Conservation (phyloP, 2,797 vertebrate genomes). For the Helarctos malayanus region DNA sequence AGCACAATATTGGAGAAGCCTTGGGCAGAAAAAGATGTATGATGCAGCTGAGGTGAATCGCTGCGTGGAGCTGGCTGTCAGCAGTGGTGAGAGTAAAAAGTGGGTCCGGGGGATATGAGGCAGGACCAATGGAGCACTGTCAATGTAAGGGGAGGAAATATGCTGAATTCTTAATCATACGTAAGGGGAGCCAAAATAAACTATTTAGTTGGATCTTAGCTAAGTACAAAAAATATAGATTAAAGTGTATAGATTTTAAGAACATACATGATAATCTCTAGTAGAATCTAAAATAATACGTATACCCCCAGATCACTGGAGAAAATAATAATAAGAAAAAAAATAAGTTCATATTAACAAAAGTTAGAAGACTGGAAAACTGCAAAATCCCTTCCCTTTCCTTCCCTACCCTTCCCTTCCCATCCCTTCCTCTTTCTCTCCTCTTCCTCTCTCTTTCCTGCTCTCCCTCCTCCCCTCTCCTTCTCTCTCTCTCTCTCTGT, state of each 20-base stretch:
- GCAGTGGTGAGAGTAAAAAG: neutral
- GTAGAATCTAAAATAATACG: conserved; percentile 19
- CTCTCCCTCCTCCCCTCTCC: no score
- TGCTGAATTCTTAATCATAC: neutral
- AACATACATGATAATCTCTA: neutral
- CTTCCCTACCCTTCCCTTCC: no score
- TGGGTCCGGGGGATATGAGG: neutral
- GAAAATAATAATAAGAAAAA: neutral
- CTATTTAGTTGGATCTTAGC: neutral
- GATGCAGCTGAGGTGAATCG: neutral
- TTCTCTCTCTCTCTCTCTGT: neutral
- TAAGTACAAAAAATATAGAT: neutral
- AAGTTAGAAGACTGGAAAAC: neutral
- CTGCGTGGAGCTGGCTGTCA: neutral
- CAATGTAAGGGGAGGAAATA: neutral
- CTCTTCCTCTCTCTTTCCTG: no score
- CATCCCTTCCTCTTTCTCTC: no score
- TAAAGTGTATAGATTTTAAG: neutral
- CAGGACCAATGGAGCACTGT: neutral
- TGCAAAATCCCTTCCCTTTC: neutral
- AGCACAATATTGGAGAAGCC: neutral
- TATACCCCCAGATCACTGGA: neutral
- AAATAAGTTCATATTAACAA: neutral
- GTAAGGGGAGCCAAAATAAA: neutral
- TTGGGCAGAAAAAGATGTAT: neutral